Evolutionary conservation across 2,888 invertebrate genomes (phyloP), one percentile per base, ranked within the genome.

Genomic region (Eudemis profundana): DNA sequence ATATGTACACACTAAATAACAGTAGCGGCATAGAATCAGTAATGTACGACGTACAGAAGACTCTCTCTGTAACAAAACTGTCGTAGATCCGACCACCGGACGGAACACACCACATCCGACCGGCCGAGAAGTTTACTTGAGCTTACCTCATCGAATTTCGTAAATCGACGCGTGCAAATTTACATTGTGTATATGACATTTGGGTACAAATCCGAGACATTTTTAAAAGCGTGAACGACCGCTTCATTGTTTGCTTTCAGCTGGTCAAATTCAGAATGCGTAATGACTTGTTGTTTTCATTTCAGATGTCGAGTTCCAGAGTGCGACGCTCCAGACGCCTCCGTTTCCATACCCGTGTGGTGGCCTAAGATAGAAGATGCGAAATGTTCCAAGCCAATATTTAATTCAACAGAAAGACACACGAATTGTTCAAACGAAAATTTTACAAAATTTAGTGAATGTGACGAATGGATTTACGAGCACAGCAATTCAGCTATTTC

Each of bases 391-490:
- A 79, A 74, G 51, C 89, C 89, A 1, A 71, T 83, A 14, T 46
- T 86, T 2, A 76, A 81, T 57, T 65, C 67, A 7, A 62, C 70
- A 1, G 76, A 72, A 23, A 59, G 69, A 3, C 82, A 84, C 63
- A 64, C 75, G 46, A 82, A 79, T n/a, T 89, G 89, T 62, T 78
- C 77, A 1, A 83, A 83, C 66, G 68, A 74, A 29, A 78, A 83
- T 3, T 83, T 86, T 59, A 72, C 72, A 4, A 78, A 77, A 36
- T 68, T 83, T 14, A 80, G 79, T 61, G 74, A 82, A 56, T 89
- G 89, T 59, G 70, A 77, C 12, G 79, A 86, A 54, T 89, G 88
- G 88, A 74, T 87, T 40, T 89, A 87, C 61, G 87, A 86, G 69
- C 82, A 80, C 57, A 72, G 81, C 33, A 84, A 89, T 74, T 87